Evolutionary conservation across 2,888 invertebrate genomes (phyloP).

Genomic region (Eudemis profundana): DNA sequence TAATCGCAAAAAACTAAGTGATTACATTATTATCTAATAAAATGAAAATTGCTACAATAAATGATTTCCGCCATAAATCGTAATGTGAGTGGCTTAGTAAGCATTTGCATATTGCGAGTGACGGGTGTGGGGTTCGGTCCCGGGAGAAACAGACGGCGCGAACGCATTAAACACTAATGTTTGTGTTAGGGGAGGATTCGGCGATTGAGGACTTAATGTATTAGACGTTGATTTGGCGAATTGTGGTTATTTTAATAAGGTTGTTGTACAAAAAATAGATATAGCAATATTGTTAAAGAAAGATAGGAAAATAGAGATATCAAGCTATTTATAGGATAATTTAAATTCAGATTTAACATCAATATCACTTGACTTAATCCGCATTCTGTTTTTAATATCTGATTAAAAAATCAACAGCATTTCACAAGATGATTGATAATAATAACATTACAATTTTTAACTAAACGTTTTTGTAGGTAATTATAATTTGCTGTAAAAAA

Average conservation of each 20-base stretch:
- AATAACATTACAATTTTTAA: no score
- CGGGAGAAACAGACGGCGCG: constrained; percentile 38
- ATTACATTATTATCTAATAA: constrained; percentile 15
- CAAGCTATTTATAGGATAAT: no score
- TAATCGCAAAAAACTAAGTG: no score
- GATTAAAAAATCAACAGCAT: no score
- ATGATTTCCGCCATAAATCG: constrained; percentile 48
- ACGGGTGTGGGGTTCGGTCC: constrained; percentile 57
- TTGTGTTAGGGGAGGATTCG: constrained; percentile 22
- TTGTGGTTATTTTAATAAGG: background rate
- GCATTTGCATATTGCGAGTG: constrained; percentile 67
- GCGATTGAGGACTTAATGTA: constrained; percentile 12
- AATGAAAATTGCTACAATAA: constrained; percentile 19
- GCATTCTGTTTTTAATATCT: no score
- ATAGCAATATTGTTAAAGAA: background rate
- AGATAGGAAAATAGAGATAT: no score
- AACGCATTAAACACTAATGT: constrained; percentile 43
- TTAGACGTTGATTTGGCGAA: constrained; percentile 14
- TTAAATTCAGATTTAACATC: no score
- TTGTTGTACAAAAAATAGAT: no score
- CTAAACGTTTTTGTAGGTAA: no score
- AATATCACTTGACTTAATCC: no score
- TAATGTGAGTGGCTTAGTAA: constrained; percentile 74
- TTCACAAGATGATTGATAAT: no score
- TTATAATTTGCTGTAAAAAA: no score